Conservation (phyloP, 2,888 invertebrate genomes). For the Amphipyra tragopoginis region DNA sequence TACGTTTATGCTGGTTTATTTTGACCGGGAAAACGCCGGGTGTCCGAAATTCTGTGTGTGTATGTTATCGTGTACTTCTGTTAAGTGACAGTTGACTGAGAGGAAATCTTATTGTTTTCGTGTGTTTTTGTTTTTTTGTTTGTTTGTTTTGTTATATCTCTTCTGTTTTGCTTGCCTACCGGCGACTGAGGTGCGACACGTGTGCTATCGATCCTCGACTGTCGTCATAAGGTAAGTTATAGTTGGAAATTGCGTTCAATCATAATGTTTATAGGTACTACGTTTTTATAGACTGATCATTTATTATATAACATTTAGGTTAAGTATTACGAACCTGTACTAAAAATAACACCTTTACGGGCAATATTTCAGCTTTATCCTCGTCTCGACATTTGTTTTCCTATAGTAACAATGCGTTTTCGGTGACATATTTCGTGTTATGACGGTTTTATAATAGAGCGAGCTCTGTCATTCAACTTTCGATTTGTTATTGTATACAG, state of each 20-base stretch:
- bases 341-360: slow-evolving; percentile 3
- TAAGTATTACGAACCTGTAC: slow-evolving; percentile 12
- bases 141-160: slow-evolving; percentile 62
- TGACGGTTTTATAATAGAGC: neutral
- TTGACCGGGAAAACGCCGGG: slow-evolving; percentile 85
- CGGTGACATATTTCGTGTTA: slow-evolving; percentile 1
- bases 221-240: slow-evolving; percentile 70
- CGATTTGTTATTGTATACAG: slow-evolving; percentile 6
- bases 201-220: slow-evolving; percentile 76
- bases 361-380: slow-evolving; percentile 22
- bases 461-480: neutral
- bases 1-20: slow-evolving; percentile 71
- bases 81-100: slow-evolving; percentile 71
- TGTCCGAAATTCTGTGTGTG: slow-evolving; percentile 68
- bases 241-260: slow-evolving; percentile 32
- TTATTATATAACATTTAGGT: slow-evolving; percentile 31
- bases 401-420: slow-evolving; percentile 11
- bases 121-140: slow-evolving; percentile 66
- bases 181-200: slow-evolving; percentile 72
- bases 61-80: slow-evolving; percentile 70
- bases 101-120: slow-evolving; percentile 57
- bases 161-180: slow-evolving; percentile 62
- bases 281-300: slow-evolving; percentile 18
- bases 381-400: slow-evolving; percentile 24
- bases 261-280: slow-evolving; percentile 43